phyloP scores from a whole-genome alignment of 1,140 invertebrate genomes.

The Zeugodacus cucurbitae region DNA sequence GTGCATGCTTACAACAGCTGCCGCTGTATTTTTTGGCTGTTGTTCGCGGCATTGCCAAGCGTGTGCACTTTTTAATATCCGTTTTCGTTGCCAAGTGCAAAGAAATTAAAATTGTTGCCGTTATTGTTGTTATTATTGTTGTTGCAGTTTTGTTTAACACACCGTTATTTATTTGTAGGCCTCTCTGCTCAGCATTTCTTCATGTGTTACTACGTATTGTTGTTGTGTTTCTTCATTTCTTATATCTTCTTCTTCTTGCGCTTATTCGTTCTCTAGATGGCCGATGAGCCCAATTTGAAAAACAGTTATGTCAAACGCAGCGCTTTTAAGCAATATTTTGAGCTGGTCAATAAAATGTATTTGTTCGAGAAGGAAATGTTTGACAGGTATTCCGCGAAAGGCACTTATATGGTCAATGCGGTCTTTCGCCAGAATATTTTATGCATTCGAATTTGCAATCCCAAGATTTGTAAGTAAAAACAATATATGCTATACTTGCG shows the following conservation, averaged over 20 bases:
- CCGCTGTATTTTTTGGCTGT: background rate
- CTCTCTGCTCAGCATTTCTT: no score
- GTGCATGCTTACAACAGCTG: no score
- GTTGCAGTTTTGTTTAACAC: background rate
- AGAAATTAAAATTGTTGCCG: slow-evolving; percentile 5
- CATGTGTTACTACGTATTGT: background rate
- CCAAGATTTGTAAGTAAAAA: slow-evolving; percentile 49
- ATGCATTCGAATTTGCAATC: slow-evolving; percentile 66
- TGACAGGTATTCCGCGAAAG: slow-evolving; percentile 72
- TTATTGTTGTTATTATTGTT: background rate
- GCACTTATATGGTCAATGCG: slow-evolving; percentile 69
- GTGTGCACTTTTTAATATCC: slow-evolving; percentile 32
- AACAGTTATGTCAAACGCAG: slow-evolving; percentile 78
- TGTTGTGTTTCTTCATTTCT: background rate
- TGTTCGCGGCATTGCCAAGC: background rate
- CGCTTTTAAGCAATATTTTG: slow-evolving; percentile 80
- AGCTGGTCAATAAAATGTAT: slow-evolving; percentile 79
- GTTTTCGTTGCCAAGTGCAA: background rate
- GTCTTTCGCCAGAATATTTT: slow-evolving; percentile 77
- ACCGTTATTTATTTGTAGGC: no score
- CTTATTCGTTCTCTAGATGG: slow-evolving; percentile 57
- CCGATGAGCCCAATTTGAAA: slow-evolving; percentile 74
- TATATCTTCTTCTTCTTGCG: background rate
- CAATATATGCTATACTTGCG: no score
- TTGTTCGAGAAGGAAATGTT: slow-evolving; percentile 79